A percentile compares a stretch with the other conserved stretches of the same genome.
Evolutionary conservation across 2,797 vertebrate species (phyloP).

Genomic region (Trachops cirrhosus): DNA sequence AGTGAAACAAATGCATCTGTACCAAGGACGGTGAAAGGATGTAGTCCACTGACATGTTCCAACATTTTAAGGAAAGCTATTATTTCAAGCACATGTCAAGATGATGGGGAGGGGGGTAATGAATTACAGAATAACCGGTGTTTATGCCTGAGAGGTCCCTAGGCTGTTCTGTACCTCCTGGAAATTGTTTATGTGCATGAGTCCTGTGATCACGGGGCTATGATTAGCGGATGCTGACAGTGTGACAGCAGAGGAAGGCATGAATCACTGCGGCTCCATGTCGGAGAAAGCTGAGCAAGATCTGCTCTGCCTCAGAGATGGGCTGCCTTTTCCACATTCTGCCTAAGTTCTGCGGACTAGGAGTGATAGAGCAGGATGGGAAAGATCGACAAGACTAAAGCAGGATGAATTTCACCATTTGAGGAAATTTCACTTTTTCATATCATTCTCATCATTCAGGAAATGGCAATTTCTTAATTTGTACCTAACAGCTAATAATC

Average conservation of each 20-base stretch:
- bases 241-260: conserved; percentile 76
- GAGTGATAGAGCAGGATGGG: not conserved
- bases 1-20: not conserved
- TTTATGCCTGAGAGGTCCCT: conserved; percentile 57
- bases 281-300: conserved; percentile 61
- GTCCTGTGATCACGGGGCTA: conserved; percentile 75
- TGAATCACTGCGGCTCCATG: conserved; percentile 79
- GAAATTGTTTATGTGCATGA: conserved; percentile 73
- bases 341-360: not conserved
- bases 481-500: not conserved
- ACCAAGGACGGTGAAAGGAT: conserved; percentile 12
- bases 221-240: conserved; percentile 79
- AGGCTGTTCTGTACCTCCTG: conserved; percentile 60
- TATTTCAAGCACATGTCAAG: conserved; percentile 62
- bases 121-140: conserved; percentile 63
- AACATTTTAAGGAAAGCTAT: conserved; percentile 50
- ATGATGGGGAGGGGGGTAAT: conserved; percentile 46
- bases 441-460: not conserved
- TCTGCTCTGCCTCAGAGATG: conserved; percentile 55
- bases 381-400: not conserved
- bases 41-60: not conserved
- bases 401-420: conserved; percentile 10
- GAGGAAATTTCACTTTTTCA: conserved; percentile 20
- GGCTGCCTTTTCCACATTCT: conserved; percentile 38
- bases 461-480: conserved; percentile 15